Percentiles rank a stretch among this genome's conserved stretches.
These are phyloP conservation scores for Sylvia borin DNA, from an alignment of 2,797 vertebrate genomes.

Conservation along the genomic window DNA sequence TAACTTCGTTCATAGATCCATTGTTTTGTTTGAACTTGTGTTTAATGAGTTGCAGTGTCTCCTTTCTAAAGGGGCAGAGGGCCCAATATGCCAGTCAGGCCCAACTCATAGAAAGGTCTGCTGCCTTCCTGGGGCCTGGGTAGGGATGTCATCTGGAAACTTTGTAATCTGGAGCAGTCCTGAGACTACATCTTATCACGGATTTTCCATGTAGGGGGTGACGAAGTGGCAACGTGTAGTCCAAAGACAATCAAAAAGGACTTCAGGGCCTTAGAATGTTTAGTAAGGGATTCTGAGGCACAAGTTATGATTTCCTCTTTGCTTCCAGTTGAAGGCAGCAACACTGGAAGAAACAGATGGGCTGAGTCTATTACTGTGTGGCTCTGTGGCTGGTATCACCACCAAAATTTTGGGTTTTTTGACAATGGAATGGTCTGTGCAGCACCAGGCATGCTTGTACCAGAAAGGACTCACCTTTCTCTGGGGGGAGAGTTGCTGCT, in stretches of 20 bases:
- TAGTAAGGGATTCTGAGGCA: neutral
- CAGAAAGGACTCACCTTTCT: neutral
- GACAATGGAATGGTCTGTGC: neutral
- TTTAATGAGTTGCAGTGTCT: neutral
- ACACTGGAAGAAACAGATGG: neutral
- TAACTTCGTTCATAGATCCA: neutral
- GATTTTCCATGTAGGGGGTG: neutral
- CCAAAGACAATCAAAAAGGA: rapidly evolving
- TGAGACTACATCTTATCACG: neutral
- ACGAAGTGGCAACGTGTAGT: rapidly evolving
- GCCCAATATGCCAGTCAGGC: neutral
- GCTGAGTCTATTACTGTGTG: neutral
- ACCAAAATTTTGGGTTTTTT: neutral
- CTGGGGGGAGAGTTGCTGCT: neutral
- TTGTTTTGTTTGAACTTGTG: neutral
- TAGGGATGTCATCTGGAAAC: neutral
- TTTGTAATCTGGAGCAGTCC: neutral
- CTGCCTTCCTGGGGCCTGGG: neutral
- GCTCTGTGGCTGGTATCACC: neutral
- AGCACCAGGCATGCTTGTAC: neutral
- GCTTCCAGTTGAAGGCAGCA: neutral
- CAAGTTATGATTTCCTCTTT: neutral
- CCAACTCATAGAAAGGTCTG: neutral
- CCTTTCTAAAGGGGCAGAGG: neutral
- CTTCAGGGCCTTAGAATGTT: neutral